These are phyloP conservation scores for Varanus komodoensis DNA, from an alignment of 2,113 vertebrate species.

Conservation along the genomic window DNA sequence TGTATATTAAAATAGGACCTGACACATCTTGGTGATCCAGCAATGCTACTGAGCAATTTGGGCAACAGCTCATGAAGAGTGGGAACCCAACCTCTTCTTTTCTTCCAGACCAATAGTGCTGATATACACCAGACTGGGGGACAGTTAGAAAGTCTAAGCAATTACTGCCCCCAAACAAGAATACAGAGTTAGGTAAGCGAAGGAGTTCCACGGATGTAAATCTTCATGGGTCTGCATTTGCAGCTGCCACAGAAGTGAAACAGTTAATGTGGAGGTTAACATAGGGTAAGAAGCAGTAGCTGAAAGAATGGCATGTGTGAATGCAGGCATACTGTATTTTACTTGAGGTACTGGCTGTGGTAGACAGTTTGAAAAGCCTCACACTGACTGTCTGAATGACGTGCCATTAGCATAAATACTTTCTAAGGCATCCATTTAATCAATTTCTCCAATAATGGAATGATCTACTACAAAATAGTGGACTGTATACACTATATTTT, in stretches of 20 bases:
- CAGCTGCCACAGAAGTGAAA: neutral
- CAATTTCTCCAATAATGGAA: constrained; percentile 85
- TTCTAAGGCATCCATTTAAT: constrained; percentile 82
- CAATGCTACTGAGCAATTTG: neutral
- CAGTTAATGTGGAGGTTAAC: neutral
- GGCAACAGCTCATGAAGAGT: neutral
- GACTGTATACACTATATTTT: constrained; percentile 89
- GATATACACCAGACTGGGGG: neutral
- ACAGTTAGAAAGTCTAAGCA: neutral
- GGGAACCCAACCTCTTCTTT: neutral
- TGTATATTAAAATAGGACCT: neutral
- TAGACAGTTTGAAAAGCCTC: constrained; percentile 76
- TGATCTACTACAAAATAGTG: constrained; percentile 89
- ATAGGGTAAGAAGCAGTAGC: neutral
- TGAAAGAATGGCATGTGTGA: neutral
- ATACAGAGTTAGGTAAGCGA: neutral
- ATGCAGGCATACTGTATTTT: constrained; percentile 71
- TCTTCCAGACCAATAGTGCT: no score
- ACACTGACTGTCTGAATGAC: constrained; percentile 74
- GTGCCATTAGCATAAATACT: constrained; percentile 81
- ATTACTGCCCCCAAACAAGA: neutral
- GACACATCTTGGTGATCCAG: neutral
- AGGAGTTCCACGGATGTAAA: neutral
- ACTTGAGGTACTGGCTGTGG: constrained; percentile 61
- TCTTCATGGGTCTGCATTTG: neutral